These are phyloP conservation scores for Diploscapter pachys DNA, from an alignment of 1,140 invertebrate genomes.

Conservation along the genomic window DNA sequence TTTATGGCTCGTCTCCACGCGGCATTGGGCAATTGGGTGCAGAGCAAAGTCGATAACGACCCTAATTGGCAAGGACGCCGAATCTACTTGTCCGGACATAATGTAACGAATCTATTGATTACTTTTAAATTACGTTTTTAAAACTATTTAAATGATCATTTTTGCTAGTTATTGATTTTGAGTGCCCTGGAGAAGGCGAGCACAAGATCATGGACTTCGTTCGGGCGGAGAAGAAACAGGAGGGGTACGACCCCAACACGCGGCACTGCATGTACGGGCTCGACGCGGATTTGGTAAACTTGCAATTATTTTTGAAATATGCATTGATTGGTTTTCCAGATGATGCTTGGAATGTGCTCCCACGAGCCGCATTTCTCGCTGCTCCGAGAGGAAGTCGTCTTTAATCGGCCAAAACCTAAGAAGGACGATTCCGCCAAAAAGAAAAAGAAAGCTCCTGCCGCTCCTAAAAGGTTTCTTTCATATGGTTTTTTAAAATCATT, in stretches of 20 bases:
- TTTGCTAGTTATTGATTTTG: neutral
- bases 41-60: constrained; percentile 78
- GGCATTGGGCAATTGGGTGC: constrained; percentile 81
- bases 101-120: constrained; percentile 63
- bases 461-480: constrained; percentile 8
- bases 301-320: constrained; percentile 7
- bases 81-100: constrained; percentile 67
- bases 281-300: constrained; percentile 75
- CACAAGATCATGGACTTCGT: constrained; percentile 99
- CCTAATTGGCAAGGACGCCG: constrained; percentile 70
- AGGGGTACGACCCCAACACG: constrained; percentile 93
- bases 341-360: constrained; percentile 92
- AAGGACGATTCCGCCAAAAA: constrained; percentile 77
- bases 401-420: constrained; percentile 67
- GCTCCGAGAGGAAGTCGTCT: constrained; percentile 86
- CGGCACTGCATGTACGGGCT: constrained; percentile 94
- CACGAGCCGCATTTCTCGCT: constrained; percentile 95
- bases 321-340: constrained; percentile 58
- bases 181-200: constrained; percentile 84
- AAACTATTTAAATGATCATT: no score
- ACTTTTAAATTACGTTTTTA: neutral
- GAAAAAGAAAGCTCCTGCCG: constrained; percentile 11
- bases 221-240: constrained; percentile 82
- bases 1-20: constrained; percentile 73
- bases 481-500: neutral